Conservation (phyloP, 1,140 invertebrate genomes). For the Papilio polyxenes region DNA sequence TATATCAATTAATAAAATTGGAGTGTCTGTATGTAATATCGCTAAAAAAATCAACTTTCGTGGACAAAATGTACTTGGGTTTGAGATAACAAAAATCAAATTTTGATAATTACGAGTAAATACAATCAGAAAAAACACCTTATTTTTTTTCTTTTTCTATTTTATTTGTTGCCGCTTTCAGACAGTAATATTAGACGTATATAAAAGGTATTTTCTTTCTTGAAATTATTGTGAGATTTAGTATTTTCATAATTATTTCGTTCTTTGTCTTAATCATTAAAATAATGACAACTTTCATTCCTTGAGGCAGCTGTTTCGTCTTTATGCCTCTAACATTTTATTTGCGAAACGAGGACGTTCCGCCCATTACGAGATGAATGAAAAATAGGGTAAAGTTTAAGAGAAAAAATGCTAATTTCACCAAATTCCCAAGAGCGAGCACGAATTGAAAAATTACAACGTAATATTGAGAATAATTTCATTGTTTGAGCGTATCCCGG, state of each 20-base stretch:
- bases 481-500: neutral
- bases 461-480: slow-evolving; percentile 34
- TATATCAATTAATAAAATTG: too few relatives aligned
- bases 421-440: neutral
- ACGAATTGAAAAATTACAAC: slow-evolving; percentile 24
- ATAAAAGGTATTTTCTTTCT: neutral
- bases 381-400: slow-evolving; percentile 21
- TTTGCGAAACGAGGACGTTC: neutral
- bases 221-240: neutral
- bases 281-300: slow-evolving; percentile 8
- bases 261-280: slow-evolving; percentile 6
- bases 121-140: too few relatives aligned
- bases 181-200: neutral
- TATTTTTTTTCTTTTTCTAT: too few relatives aligned
- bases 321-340: neutral
- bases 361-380: slow-evolving; percentile 3
- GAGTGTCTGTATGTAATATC: too few relatives aligned
- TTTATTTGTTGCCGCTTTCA: neutral
- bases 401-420: slow-evolving; percentile 30
- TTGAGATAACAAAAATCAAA: too few relatives aligned
- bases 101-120: too few relatives aligned
- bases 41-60: too few relatives aligned
- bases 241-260: neutral
- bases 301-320: neutral
- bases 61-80: too few relatives aligned